These are phyloP conservation scores for Anthopleura xanthogrammica DNA, from an alignment of 92 coral and sea anemone genomes.

Conservation along the genomic window DNA sequence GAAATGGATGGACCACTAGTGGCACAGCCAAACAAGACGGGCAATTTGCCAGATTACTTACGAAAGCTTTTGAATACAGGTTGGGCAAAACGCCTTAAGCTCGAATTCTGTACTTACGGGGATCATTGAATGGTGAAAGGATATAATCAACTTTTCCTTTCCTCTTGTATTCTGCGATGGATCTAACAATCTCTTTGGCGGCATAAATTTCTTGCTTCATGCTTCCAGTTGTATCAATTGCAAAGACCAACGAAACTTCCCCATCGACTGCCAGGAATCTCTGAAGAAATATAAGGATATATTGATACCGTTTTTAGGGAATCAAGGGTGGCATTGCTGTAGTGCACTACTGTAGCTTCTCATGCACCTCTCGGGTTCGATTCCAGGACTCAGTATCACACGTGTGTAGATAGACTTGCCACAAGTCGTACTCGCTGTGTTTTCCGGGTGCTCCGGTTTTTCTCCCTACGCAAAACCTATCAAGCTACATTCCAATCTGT, in stretches of 20 bases:
- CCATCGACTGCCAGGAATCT: constrained; percentile 61
- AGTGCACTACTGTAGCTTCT: not conserved
- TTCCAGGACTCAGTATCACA: too few species aligned
- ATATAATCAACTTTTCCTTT: constrained; percentile 54
- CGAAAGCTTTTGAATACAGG: too few species aligned
- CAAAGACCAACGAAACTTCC: constrained; percentile 64
- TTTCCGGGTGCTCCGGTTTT: too few species aligned
- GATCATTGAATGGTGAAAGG: constrained; percentile 69
- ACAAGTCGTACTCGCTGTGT: too few species aligned
- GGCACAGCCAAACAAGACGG: too few species aligned
- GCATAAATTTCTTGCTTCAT: constrained; percentile 49
- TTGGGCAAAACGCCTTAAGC: too few species aligned
- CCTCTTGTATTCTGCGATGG: constrained; percentile 48
- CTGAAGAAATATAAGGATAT: not conserved
- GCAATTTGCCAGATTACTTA: too few species aligned
- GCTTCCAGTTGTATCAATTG: constrained; percentile 68
- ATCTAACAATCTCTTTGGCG: constrained; percentile 55
- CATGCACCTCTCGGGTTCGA: too few species aligned
- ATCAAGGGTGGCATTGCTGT: not conserved
- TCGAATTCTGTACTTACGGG: constrained; percentile 38
- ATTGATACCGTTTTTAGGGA: not conserved
- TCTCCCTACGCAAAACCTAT: too few species aligned
- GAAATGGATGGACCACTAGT: too few species aligned
- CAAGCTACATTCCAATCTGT: too few species aligned
- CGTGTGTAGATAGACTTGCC: not conserved